These are phyloP conservation scores for Aphodius granarius DNA, from an alignment of 2,888 invertebrate species.

Conservation along the genomic window DNA sequence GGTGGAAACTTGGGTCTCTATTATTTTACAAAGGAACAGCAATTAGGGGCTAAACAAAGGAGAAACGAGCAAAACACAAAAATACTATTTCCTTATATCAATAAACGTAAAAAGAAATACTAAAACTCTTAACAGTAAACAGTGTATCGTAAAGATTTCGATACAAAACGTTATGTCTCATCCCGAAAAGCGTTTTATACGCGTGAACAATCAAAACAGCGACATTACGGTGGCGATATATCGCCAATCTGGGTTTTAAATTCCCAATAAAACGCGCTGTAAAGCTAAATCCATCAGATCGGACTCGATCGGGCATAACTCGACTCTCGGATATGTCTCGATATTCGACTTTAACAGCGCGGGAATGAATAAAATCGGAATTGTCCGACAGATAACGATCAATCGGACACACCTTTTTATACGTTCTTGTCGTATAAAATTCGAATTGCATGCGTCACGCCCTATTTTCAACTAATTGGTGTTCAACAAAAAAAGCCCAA, in stretches of 20 bases:
- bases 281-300: slow-evolving; percentile 12
- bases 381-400: slow-evolving; percentile 12
- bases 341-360: slow-evolving; percentile 12
- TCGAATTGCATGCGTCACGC: slow-evolving; percentile 1
- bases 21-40: neutral
- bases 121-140: neutral
- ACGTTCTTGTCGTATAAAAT: neutral
- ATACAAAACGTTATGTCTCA: neutral
- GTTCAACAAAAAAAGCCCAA: neutral
- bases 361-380: slow-evolving; percentile 11
- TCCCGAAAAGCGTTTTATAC: slow-evolving; percentile 1
- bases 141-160: neutral
- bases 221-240: neutral
- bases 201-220: slow-evolving; percentile 10
- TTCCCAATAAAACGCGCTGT: slow-evolving; percentile 1
- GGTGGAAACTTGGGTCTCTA: neutral
- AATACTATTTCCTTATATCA: neutral
- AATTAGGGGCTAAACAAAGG: neutral
- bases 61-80: neutral
- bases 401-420: slow-evolving; percentile 6
- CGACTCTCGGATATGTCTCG: slow-evolving; percentile 1
- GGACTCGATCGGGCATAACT: neutral
- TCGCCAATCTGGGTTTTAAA: slow-evolving; percentile 8
- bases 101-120: neutral
- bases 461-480: slow-evolving; percentile 9